Conservation (phyloP, 2,797 vertebrate species). For the Halcyon chelicuti region DNA sequence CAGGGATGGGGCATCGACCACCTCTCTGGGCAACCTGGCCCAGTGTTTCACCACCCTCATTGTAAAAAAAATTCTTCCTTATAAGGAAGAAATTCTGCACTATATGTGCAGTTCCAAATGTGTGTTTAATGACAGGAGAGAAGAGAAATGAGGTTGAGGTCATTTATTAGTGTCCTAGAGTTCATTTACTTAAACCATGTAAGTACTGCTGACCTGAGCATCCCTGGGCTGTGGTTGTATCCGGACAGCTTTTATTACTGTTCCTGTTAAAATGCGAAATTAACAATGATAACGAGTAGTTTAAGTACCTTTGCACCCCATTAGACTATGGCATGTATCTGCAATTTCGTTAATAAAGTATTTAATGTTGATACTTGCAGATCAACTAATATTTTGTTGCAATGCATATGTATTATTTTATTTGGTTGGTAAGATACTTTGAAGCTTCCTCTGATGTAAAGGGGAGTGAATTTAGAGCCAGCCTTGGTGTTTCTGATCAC, state of each 20-base stretch:
- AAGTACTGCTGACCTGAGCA: not conserved
- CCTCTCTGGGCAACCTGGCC: not conserved
- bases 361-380: not conserved
- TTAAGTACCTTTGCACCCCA: not conserved
- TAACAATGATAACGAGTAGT: not conserved
- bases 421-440: not conserved
- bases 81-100: not conserved
- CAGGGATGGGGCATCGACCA: not conserved
- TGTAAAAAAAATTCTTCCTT: not conserved
- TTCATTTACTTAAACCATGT: not conserved
- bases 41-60: not conserved
- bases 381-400: not conserved
- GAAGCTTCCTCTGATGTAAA: not conserved
- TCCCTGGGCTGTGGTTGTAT: not conserved
- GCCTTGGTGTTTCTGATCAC: not conserved
- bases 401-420: not conserved
- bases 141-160: not conserved
- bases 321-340: not conserved
- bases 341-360: not conserved
- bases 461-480: not conserved
- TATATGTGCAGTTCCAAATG: not conserved
- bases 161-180: not conserved
- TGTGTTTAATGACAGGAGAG: not conserved
- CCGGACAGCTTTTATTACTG: not conserved
- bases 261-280: not conserved